Percentiles rank a stretch among this genome's conserved stretches.
phyloP scores from a whole-genome alignment of 2,113 vertebrate species.

The Bubo bubo region DNA sequence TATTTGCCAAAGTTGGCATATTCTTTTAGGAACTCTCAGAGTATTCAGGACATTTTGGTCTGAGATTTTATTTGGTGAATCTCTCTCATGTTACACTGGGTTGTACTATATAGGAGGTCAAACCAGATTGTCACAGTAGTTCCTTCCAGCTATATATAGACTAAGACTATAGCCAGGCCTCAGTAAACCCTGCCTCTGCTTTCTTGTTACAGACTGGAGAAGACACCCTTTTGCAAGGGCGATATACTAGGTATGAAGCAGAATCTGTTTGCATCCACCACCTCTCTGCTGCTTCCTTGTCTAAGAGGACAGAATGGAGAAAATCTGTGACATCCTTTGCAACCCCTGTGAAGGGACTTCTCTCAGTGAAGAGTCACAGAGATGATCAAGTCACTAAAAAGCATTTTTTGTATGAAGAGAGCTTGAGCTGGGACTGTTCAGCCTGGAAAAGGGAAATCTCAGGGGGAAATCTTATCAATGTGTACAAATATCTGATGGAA shows the following conservation, averaged over 20 bases:
- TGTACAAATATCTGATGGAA: not conserved
- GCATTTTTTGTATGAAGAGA: not conserved
- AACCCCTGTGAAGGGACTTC: not conserved
- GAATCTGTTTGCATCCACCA: not conserved
- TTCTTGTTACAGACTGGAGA: not conserved
- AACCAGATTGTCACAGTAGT: not conserved
- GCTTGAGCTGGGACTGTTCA: not conserved
- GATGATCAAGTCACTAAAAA: not conserved
- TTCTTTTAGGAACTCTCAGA: not conserved
- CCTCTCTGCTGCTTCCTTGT: not conserved
- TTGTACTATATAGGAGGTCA: not conserved
- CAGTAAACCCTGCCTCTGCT: not conserved
- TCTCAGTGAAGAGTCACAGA: not conserved
- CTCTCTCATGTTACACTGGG: not conserved
- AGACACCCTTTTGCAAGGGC: not conserved
- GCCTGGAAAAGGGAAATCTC: not conserved
- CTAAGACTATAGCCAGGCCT: not conserved
- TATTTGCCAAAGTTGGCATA: constrained; percentile 31
- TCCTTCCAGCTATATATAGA: not conserved
- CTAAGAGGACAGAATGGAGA: not conserved
- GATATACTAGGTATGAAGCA: not conserved
- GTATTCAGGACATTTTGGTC: not conserved
- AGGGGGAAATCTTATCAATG: not conserved
- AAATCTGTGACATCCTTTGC: not conserved
- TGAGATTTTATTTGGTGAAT: not conserved